Percentiles rank a stretch among this genome's conserved stretches.
Evolutionary conservation across 2,888 invertebrate species (phyloP).

Genomic region (Scrobipalpa costella): DNA sequence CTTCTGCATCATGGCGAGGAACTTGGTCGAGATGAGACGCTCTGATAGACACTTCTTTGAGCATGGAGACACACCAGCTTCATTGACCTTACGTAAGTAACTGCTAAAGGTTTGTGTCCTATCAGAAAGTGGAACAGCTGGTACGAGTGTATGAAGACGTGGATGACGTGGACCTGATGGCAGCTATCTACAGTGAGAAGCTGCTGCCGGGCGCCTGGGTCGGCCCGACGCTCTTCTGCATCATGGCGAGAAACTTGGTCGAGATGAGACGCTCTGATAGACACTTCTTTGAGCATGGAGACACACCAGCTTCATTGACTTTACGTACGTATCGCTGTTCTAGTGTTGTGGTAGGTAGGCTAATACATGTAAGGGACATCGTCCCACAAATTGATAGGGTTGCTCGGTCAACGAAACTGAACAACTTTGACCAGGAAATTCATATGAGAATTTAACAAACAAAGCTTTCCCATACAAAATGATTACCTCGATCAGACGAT

Average conservation of each 20-base stretch:
- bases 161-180: slow-evolving; percentile 49
- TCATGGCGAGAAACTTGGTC: slow-evolving; percentile 42
- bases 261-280: slow-evolving; percentile 46
- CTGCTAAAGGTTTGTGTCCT: too few relatives aligned
- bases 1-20: slow-evolving; percentile 46
- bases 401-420: too few relatives aligned
- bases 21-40: slow-evolving; percentile 44
- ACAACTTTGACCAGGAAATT: too few relatives aligned
- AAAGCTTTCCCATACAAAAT: too few relatives aligned
- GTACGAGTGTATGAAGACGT: slow-evolving; percentile 47
- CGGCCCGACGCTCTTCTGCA: slow-evolving; percentile 46
- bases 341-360: too few relatives aligned
- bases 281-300: slow-evolving; percentile 50
- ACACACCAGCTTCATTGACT: slow-evolving; percentile 41
- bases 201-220: slow-evolving; percentile 39
- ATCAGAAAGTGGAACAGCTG: too few relatives aligned
- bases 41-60: slow-evolving; percentile 50
- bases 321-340: slow-evolving; percentile 42
- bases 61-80: slow-evolving; percentile 43
- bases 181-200: slow-evolving; percentile 46
- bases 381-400: too few relatives aligned
- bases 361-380: too few relatives aligned
- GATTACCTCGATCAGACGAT: too few relatives aligned
- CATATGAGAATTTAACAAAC: too few relatives aligned
- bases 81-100: slow-evolving; percentile 42